Percentiles rank a stretch among this genome's conserved stretches.
phyloP scores from a whole-genome alignment of 1,140 invertebrate species.

The Psilanteris sp. region DNA sequence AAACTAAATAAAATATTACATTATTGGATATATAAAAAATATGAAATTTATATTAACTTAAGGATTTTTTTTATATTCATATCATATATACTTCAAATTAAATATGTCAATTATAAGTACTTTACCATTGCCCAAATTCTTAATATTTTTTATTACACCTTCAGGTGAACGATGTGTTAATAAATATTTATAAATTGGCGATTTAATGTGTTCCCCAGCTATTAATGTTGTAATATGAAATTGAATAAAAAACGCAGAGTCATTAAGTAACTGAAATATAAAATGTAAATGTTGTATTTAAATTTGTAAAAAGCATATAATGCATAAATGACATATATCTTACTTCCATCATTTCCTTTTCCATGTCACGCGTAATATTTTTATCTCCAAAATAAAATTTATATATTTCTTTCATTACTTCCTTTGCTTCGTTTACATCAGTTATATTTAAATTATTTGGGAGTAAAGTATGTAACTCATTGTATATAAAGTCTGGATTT shows the following conservation, averaged over 20 bases:
- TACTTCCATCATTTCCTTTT: conserved; percentile 34
- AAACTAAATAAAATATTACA: too few relatives aligned
- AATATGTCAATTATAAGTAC: too few relatives aligned
- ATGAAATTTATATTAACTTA: too few relatives aligned
- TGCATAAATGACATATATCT: too few relatives aligned
- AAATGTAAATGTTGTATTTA: too few relatives aligned
- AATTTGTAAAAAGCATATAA: too few relatives aligned
- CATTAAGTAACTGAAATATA: conserved; percentile 47
- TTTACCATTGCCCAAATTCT: conserved; percentile 55
- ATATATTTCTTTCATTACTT: conserved; percentile 80
- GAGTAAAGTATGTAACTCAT: conserved; percentile 76
- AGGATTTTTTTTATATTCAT: too few relatives aligned
- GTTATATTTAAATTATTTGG: conserved; percentile 83
- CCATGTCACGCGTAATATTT: conserved; percentile 37
- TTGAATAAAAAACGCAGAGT: conserved; percentile 53
- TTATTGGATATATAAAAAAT: too few relatives aligned
- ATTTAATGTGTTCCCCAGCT: conserved; percentile 53
- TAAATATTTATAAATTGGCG: conserved; percentile 58
- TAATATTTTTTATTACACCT: conserved; percentile 39
- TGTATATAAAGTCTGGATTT: conserved; percentile 76
- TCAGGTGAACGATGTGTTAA: conserved; percentile 21
- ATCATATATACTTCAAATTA: too few relatives aligned
- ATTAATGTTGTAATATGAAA: conserved; percentile 56
- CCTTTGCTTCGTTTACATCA: conserved; percentile 68
- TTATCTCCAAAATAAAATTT: conserved; percentile 83